A percentile compares a stretch with the other conserved stretches of the same genome.
Evolutionary conservation across 2,888 invertebrate species (phyloP).

Genomic region (Drosophila kanekoi): DNA sequence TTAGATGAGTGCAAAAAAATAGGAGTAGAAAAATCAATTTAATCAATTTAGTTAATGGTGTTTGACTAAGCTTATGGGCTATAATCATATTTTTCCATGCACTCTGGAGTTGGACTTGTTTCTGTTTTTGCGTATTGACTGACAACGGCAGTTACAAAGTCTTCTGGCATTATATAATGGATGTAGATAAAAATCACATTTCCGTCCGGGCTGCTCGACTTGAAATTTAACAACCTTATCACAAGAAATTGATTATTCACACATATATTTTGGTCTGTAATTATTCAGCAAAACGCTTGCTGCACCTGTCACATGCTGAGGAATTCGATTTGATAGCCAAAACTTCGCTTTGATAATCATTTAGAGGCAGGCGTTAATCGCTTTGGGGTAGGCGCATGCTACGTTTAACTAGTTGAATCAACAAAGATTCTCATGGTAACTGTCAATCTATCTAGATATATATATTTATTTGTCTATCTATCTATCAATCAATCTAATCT

Average conservation of each 20-base stretch:
- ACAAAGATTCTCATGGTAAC: too few species aligned
- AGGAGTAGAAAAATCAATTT: conserved; percentile 40
- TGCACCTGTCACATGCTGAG: conserved; percentile 56
- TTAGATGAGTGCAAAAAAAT: conserved; percentile 24
- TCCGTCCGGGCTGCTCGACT: conserved; percentile 15
- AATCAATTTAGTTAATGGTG: conserved; percentile 72
- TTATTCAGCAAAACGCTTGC: conserved; percentile 41
- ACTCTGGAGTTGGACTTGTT: too few species aligned
- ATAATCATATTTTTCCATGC: neutral
- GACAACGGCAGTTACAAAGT: conserved; percentile 5
- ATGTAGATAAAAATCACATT: conserved; percentile 21
- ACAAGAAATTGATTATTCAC: conserved; percentile 45
- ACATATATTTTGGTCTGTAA: conserved; percentile 38
- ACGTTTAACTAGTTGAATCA: too few species aligned
- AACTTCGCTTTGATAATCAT: conserved; percentile 19
- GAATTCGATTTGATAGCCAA: conserved; percentile 9
- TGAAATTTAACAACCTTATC: conserved; percentile 46
- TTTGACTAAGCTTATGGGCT: conserved; percentile 7
- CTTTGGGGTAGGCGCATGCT: conserved; percentile 9
- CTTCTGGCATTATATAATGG: neutral
- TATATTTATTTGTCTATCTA: too few species aligned
- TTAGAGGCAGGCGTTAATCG: conserved; percentile 9
- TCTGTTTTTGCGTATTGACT: neutral
- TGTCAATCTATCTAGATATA: too few species aligned
- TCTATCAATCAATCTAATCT: too few species aligned